Evolutionary conservation across 30 jellyfish, hydroid and myxozoan species (phyloP).

Genomic region (Aurelia coerulea): DNA sequence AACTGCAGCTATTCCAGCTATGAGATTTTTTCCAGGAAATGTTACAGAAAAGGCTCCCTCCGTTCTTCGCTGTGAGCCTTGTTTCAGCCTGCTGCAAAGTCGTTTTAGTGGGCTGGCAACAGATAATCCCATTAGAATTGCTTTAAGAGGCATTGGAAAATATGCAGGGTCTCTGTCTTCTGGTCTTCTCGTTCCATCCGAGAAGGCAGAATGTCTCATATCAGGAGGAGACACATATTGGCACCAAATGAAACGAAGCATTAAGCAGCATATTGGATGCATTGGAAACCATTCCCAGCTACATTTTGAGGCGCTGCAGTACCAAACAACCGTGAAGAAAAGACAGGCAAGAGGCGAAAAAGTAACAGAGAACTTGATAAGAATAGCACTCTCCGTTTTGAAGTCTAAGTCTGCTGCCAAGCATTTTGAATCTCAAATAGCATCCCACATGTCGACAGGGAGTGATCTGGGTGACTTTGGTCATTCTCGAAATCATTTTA

Average conservation of each 20-base stretch:
- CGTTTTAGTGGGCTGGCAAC: not conserved
- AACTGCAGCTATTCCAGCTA: slow-evolving; percentile 6
- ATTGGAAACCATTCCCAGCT: slow-evolving; percentile 1
- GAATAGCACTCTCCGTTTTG: slow-evolving; percentile 26
- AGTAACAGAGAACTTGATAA: slow-evolving; percentile 32
- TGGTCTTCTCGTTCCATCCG: slow-evolving; percentile 11
- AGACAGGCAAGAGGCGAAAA: slow-evolving; percentile 4
- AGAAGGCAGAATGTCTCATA: not conserved
- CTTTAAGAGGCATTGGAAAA: slow-evolving; percentile 18
- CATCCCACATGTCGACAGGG: slow-evolving; percentile 45
- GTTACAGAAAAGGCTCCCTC: not conserved
- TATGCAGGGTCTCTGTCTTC: slow-evolving; percentile 26
- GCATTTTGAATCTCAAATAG: slow-evolving; percentile 21
- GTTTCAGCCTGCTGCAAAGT: slow-evolving; percentile 19
- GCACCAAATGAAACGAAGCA: slow-evolving; percentile 1
- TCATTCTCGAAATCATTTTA: slow-evolving; percentile 27
- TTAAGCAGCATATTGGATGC: slow-evolving; percentile 16
- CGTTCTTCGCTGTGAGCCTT: slow-evolving; percentile 20
- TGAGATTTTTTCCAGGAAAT: slow-evolving; percentile 10
- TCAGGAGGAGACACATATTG: slow-evolving; percentile 9
- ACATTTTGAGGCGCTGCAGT: slow-evolving; percentile 28
- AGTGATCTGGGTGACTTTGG: slow-evolving; percentile 46
- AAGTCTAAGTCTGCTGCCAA: slow-evolving; percentile 36
- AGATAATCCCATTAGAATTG: not conserved
- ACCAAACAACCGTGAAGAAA: not conserved